Percentiles rank a stretch among this genome's conserved stretches.
Evolutionary conservation across 1,140 invertebrate species (phyloP).

Genomic region (Probaryconus sp.): DNA sequence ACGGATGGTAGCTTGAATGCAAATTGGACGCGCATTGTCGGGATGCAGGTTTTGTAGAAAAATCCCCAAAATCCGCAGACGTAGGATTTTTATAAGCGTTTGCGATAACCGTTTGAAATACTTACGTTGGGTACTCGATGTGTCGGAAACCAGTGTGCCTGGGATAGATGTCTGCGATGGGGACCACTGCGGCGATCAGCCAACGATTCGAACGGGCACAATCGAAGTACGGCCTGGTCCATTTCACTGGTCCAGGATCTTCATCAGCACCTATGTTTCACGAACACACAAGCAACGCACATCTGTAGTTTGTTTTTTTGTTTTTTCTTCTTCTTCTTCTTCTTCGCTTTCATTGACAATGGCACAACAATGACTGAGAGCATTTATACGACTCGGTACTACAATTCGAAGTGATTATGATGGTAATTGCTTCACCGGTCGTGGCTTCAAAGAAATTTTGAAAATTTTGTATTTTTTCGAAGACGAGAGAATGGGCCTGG

Average conservation of each 20-base stretch:
- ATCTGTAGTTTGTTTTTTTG: background rate
- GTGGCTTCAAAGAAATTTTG: too few relatives aligned
- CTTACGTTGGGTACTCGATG: constrained; percentile 96
- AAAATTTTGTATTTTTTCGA: too few relatives aligned
- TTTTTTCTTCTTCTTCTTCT: too few relatives aligned
- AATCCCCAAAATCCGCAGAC: constrained; percentile 32
- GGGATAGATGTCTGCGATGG: constrained; percentile 96
- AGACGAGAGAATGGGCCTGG: too few relatives aligned
- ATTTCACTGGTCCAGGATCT: constrained; percentile 93
- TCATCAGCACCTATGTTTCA: constrained; percentile 86
- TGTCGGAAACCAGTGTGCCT: constrained; percentile 96
- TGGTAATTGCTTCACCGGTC: too few relatives aligned
- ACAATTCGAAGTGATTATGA: too few relatives aligned
- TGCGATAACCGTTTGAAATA: constrained; percentile 43
- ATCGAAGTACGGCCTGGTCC: constrained; percentile 97
- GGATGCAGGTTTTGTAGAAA: constrained; percentile 35
- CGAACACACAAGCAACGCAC: background rate
- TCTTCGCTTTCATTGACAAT: too few relatives aligned
- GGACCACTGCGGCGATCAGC: constrained; percentile 94
- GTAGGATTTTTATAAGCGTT: constrained; percentile 21
- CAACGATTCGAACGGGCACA: constrained; percentile 97
- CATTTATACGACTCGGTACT: too few relatives aligned
- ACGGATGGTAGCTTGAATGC: constrained; percentile 13
- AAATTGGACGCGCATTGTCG: constrained; percentile 11
- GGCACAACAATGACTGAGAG: too few relatives aligned